These are phyloP conservation scores for Muntiacus muntjak DNA, from an alignment of 2,113 vertebrate genomes.

Conservation along the genomic window DNA sequence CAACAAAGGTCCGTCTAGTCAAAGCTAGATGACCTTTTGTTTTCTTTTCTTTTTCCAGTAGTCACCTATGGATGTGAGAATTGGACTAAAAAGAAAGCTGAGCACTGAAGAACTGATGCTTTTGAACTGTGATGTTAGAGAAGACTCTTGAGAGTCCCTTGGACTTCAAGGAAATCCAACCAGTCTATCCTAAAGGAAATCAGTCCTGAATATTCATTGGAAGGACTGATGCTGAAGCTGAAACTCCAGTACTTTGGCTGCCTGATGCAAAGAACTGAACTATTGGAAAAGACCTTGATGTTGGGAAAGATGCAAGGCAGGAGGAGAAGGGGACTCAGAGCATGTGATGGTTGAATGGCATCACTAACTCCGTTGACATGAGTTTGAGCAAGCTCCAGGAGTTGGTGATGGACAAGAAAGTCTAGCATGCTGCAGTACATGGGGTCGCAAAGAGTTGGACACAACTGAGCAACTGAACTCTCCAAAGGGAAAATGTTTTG, in stretches of 20 bases:
- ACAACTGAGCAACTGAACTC: neutral
- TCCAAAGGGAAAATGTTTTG: neutral
- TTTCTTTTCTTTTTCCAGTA: neutral
- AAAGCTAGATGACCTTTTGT: neutral
- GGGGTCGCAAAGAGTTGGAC: neutral
- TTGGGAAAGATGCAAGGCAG: neutral
- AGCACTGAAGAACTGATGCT: neutral
- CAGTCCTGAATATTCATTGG: neutral
- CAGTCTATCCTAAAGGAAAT: neutral
- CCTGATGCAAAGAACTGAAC: neutral
- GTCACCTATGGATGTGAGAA: neutral
- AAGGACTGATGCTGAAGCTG: neutral
- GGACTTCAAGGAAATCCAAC: neutral
- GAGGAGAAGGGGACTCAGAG: neutral
- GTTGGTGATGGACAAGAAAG: neutral
- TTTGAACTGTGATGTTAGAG: neutral
- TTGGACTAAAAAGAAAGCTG: neutral
- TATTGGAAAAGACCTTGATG: neutral
- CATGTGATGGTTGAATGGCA: neutral
- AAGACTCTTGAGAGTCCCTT: neutral
- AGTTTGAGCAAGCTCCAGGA: neutral
- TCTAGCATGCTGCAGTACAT: neutral
- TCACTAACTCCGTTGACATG: accelerated
- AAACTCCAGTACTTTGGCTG: neutral
- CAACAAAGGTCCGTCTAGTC: neutral